Conservation (phyloP, 2,797 vertebrate genomes). For the Limnodromus scolopaceus region DNA sequence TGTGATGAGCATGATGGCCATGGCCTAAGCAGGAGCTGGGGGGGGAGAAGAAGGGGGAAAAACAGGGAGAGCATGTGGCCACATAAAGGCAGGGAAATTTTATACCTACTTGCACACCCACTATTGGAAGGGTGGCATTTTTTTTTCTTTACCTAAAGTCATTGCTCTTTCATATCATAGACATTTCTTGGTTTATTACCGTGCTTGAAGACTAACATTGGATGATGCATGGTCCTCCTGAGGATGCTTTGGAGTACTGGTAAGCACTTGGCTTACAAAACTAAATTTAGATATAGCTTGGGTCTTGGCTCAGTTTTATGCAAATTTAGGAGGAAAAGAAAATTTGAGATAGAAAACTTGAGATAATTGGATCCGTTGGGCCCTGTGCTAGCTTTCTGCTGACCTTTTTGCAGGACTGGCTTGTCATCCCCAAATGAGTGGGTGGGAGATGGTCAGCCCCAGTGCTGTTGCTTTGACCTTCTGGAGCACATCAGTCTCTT, state of each 20-base stretch:
- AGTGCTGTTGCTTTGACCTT: neutral
- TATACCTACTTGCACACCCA: neutral
- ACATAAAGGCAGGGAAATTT: neutral
- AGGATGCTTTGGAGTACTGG: neutral
- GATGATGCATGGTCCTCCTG: neutral
- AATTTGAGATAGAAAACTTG: neutral
- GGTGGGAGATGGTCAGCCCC: neutral
- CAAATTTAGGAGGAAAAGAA: neutral
- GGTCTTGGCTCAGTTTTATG: neutral
- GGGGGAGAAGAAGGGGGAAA: too few species aligned
- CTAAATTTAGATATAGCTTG: neutral
- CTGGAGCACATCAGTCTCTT: neutral
- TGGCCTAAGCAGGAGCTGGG: too few species aligned
- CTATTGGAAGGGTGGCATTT: neutral
- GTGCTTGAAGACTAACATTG: too few species aligned
- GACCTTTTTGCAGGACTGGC: neutral
- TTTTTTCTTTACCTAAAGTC: neutral
- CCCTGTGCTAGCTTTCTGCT: neutral
- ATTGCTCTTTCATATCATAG: neutral
- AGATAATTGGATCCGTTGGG: neutral
- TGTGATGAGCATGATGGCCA: too few species aligned
- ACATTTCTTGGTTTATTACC: neutral
- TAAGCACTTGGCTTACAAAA: neutral
- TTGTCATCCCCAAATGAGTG: neutral
- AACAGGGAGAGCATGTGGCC: too few species aligned